These are phyloP conservation scores for Platycheirus albimanus DNA, from an alignment of 2,888 invertebrate genomes.

Conservation along the genomic window DNA sequence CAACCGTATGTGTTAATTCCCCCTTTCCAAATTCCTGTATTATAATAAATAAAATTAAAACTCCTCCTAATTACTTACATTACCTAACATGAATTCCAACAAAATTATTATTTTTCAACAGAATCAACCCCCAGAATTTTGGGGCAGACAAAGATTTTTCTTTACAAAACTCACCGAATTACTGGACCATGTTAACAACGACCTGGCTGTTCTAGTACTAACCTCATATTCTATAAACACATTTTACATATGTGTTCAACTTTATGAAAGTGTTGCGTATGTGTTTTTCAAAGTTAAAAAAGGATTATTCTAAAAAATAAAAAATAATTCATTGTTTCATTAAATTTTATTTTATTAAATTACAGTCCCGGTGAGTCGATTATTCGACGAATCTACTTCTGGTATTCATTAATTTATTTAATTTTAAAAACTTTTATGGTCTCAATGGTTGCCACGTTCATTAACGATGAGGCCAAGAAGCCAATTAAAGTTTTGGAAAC, in stretches of 20 bases:
- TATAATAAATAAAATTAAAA: too few relatives aligned
- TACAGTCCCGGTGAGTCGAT: constrained; percentile 79
- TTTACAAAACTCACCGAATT: constrained; percentile 83
- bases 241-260: constrained; percentile 88
- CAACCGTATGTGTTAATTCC: too few relatives aligned
- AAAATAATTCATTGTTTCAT: neutral
- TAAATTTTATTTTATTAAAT: constrained; percentile 12
- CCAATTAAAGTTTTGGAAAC: constrained; percentile 83
- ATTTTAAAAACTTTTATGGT: constrained; percentile 83
- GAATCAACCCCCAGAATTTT: constrained; percentile 85
- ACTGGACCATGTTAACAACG: constrained; percentile 84
- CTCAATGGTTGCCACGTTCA: constrained; percentile 83
- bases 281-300: neutral
- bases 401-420: constrained; percentile 83
- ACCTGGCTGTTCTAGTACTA: constrained; percentile 85
- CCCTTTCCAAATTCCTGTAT: too few relatives aligned
- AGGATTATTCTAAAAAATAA: neutral
- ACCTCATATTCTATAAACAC: constrained; percentile 87
- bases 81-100: too few relatives aligned
- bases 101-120: constrained; percentile 36
- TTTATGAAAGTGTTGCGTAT: constrained; percentile 87
- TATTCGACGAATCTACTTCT: constrained; percentile 82
- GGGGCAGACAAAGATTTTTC: constrained; percentile 86
- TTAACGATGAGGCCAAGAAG: constrained; percentile 83
- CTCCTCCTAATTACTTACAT: too few relatives aligned